Evolutionary conservation across 2,113 vertebrate genomes (phyloP), one percentile per base, ranked within the genome.

Genomic region (Muscicapa adusta): DNA sequence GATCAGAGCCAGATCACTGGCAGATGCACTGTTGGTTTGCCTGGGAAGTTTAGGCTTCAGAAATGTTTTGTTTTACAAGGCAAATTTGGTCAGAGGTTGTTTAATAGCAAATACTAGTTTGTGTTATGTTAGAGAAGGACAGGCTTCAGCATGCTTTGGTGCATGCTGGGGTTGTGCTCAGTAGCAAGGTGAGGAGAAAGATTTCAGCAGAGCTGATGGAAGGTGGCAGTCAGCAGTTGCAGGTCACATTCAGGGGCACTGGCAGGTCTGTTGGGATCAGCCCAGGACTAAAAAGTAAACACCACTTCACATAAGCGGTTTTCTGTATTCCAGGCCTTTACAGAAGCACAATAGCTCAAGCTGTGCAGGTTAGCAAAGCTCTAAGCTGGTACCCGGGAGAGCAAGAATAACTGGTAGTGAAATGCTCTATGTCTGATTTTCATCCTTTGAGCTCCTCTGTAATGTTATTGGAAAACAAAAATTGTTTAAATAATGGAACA

Each of bases 401-500:
- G 89, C 66, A 85, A 66, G 85, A 76, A n/a, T 79, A 80, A 57
- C 80, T 42, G 36, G 62, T 51, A 54, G 71, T 89, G 71, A 91
- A 92, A 91, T 16, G 28, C 89, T 94, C 48, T 72, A 3, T 42
- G 54, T 87, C 87, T 72, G 58, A 89, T 87, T 94, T 85, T 90
- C 65, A 80, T 93, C 86, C 60, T 94, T 94, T 92, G 83, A 90
- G 83, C 83, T 93, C 43, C 45, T 88, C 65, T 77, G 33, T 86
- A 71, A 92, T 61, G 67, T 85, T 93, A 94, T 12, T 94, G 88
- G 83, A 78, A 95, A 94, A 94, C 79, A 96, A 91, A 95, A 95
- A 79, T 71, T 86, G 92, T 88, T 96, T 96, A 86, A 96, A 92
- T 95, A 92, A 95, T 88, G 79, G 57, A 92, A 88, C 80, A 91